Conservation (phyloP, 2,797 vertebrate species). For the Phylloscopus collybita region DNA sequence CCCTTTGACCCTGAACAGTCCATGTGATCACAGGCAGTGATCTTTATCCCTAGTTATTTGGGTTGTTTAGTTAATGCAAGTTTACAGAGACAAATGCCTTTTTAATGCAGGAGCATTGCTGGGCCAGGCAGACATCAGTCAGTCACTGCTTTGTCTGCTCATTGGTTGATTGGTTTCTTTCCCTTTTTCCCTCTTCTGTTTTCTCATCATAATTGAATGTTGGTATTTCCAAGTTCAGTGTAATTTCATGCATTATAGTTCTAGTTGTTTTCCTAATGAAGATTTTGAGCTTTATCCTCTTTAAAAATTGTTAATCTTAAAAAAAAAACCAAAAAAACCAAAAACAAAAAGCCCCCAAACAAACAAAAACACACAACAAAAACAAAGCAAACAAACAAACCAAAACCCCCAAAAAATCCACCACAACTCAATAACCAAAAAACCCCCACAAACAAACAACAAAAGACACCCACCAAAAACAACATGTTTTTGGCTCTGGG, state of each 20-base stretch:
- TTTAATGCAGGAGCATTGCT: background rate
- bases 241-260: background rate
- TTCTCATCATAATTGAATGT: background rate
- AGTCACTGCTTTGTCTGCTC: background rate
- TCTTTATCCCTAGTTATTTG: background rate
- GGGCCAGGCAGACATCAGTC: background rate
- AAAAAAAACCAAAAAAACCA: too few species aligned
- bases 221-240: background rate
- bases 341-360: too few species aligned
- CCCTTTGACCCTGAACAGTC: background rate
- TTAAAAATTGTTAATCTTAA: background rate
- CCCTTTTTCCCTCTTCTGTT: accelerated
- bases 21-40: background rate
- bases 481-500: background rate
- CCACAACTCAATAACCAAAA: too few species aligned
- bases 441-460: too few species aligned
- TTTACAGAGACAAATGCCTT: background rate
- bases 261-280: background rate
- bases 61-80: background rate
- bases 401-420: too few species aligned
- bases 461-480: too few species aligned
- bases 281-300: background rate
- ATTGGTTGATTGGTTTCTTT: background rate
- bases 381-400: too few species aligned
- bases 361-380: too few species aligned